These are phyloP conservation scores for Axea sp. DNA, from an alignment of 2,888 invertebrate species.

Conservation along the genomic window DNA sequence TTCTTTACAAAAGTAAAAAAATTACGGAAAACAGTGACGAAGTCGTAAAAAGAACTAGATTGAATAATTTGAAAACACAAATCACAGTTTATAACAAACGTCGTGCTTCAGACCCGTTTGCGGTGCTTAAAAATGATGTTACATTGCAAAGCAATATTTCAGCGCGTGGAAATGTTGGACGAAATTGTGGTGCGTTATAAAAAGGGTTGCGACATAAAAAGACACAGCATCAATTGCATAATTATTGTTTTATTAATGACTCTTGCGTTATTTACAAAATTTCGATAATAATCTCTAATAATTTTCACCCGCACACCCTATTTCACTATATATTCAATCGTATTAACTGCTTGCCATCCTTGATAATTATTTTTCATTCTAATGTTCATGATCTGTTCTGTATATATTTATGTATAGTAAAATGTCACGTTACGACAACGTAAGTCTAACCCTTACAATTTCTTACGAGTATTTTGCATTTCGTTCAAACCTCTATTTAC, in stretches of 20 bases:
- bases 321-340: constrained; percentile 69
- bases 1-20: no score
- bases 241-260: constrained; percentile 79
- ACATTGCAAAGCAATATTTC: no score
- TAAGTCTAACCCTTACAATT: constrained; percentile 50
- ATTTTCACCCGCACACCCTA: constrained; percentile 73
- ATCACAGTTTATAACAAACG: no score
- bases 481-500: constrained; percentile 50
- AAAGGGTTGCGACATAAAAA: no score
- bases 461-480: constrained; percentile 46
- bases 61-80: no score
- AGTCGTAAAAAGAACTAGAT: no score
- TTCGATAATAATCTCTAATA: constrained; percentile 78
- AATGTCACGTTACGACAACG: constrained; percentile 56
- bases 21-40: no score
- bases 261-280: constrained; percentile 79
- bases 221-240: constrained; percentile 50
- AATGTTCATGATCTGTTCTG: constrained; percentile 48
- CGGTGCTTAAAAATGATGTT: no score
- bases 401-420: constrained; percentile 62
- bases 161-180: no score
- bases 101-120: no score
- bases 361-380: constrained; percentile 55
- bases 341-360: constrained; percentile 58
- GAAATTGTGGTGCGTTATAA: no score